Percentiles rank a stretch among this genome's conserved stretches.
Conservation (phyloP, 2,888 invertebrate genomes). For the Psylliodes chrysocephalus region DNA sequence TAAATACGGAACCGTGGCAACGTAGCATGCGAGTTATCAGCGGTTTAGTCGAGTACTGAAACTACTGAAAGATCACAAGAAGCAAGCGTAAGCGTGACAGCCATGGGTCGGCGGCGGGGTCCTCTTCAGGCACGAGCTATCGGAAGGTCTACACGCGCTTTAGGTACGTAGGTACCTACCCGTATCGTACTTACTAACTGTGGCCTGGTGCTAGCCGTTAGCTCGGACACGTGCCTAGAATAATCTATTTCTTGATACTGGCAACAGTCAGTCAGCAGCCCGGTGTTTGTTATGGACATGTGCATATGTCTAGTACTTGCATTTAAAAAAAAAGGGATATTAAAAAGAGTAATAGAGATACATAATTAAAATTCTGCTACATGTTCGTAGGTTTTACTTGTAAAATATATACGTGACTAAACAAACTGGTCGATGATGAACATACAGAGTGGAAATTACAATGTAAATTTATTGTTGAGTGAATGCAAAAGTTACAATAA, state of each 20-base stretch:
- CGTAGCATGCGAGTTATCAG: too few relatives aligned
- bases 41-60: too few relatives aligned
- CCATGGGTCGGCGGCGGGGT: not conserved
- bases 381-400: too few relatives aligned
- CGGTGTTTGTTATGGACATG: not conserved
- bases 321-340: not conserved
- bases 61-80: not conserved
- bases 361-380: too few relatives aligned
- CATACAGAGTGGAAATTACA: too few relatives aligned
- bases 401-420: too few relatives aligned
- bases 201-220: constrained; percentile 7
- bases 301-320: not conserved
- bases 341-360: too few relatives aligned
- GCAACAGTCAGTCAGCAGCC: not conserved
- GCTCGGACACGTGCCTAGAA: not conserved
- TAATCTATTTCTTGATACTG: constrained; percentile 1
- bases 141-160: constrained; percentile 5
- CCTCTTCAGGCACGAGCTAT: constrained; percentile 4
- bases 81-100: not conserved
- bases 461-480: too few relatives aligned
- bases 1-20: too few relatives aligned
- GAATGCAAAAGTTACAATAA: too few relatives aligned
- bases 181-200: constrained; percentile 2
- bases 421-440: too few relatives aligned
- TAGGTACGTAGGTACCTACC: too few relatives aligned